Conservation (phyloP, 2,113 vertebrate species). For the Pandion haliaetus region DNA sequence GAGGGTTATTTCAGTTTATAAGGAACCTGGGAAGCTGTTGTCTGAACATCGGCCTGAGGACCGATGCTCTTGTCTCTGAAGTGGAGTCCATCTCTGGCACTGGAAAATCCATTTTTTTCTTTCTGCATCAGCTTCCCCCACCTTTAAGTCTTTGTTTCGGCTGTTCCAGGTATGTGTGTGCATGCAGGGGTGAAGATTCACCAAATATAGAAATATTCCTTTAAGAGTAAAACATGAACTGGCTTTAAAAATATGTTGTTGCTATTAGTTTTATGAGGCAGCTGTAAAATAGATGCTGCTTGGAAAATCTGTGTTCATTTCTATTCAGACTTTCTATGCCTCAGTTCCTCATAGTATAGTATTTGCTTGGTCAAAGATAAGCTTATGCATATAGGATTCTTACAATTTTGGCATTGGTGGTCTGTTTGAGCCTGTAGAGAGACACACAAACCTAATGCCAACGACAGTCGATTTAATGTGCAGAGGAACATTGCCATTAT, state of each 20-base stretch:
- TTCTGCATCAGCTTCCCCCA: not conserved
- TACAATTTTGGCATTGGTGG: not conserved
- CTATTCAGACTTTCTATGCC: not conserved
- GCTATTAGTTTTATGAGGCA: not conserved
- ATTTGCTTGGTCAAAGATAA: not conserved
- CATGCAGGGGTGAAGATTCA: not conserved
- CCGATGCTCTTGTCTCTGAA: not conserved
- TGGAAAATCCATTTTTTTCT: not conserved
- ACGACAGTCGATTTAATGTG: too few relatives aligned
- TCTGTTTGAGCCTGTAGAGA: not conserved
- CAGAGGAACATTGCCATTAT: not conserved
- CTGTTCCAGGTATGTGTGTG: not conserved
- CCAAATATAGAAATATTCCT: not conserved
- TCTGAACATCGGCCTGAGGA: not conserved
- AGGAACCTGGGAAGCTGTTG: not conserved
- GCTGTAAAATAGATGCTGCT: not conserved
- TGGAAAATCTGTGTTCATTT: not conserved
- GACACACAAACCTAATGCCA: not conserved
- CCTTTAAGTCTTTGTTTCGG: not conserved
- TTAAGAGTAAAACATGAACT: not conserved
- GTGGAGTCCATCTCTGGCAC: not conserved
- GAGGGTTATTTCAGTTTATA: not conserved
- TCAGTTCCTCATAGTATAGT: not conserved
- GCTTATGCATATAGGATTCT: accelerated
- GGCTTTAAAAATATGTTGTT: not conserved